These are phyloP conservation scores for Tringa solitaria DNA, from an alignment of 2,113 vertebrate genomes.

Conservation along the genomic window DNA sequence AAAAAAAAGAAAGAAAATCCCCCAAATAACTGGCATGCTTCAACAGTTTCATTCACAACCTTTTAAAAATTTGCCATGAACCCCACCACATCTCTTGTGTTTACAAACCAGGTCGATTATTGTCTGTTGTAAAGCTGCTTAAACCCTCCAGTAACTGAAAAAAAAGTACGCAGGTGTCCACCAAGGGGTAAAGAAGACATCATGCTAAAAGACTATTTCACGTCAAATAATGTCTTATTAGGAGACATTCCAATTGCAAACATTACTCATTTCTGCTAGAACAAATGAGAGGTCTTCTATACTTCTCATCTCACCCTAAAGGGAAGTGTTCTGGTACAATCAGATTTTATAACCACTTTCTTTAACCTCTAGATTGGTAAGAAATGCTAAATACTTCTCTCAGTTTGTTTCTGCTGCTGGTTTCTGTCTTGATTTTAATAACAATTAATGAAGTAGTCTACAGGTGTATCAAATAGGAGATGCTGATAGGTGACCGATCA, in stretches of 20 bases:
- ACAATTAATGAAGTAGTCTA: not conserved
- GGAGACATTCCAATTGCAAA: not conserved
- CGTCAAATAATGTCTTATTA: not conserved
- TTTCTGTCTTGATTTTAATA: not conserved
- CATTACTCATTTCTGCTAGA: not conserved
- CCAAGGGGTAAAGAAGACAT: not conserved
- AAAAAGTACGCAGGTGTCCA: not conserved
- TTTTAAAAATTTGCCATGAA: not conserved
- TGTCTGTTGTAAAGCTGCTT: not conserved
- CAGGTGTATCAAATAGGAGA: not conserved
- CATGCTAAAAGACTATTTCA: not conserved
- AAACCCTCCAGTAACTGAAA: not conserved
- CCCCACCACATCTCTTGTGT: not conserved
- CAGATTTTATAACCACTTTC: not conserved
- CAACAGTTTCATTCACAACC: not conserved
- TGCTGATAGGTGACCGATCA: not conserved
- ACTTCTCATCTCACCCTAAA: not conserved
- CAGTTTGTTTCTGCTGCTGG: not conserved
- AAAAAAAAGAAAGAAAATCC: not conserved
- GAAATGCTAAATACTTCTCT: not conserved
- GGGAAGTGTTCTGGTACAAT: not conserved
- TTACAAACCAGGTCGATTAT: not conserved
- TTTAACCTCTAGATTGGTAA: not conserved
- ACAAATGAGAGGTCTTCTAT: not conserved
- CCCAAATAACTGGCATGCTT: not conserved